Base-by-base conservation (phyloP, 2,888 invertebrate genomes). In the Carpatolechia fugitivella region DNA sequence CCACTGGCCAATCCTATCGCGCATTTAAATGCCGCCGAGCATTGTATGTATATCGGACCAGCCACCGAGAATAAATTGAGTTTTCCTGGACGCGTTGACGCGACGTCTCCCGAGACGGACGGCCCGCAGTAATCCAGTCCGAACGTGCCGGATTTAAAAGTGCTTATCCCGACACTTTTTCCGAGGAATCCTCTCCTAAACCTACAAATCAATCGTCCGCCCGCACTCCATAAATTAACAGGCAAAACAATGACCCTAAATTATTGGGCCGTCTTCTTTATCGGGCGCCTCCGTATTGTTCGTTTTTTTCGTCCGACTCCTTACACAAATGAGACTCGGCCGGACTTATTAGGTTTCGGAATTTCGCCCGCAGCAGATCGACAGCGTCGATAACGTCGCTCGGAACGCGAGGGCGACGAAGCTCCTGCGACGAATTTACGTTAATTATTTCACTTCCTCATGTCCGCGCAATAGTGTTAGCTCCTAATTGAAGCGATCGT, bases 171-270 rank as follows among this genome's bases (percentile, higher is more conserved):
- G 66, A 76, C 76, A 76, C 78, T 74, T 72, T 69, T 65, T 69
- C 71, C 72, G 68, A 73, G 73, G 76, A 76, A 76, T 74, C 72
- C 80, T 78, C 80, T 76, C 70, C 74, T 74, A 74, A 82, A 80
- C 83, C 86, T 83, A 87, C 87, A 86, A 87, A 88, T 89, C 89
- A 89, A 87, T 88, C 88, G 83, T 70, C 69, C 78, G 67, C 78
- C 80, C 85, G 81, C 87, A 88, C 87, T 85, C 88, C 85, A 88
- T 89, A 89, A 89, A 90, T 90, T 89, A 88, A 84, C 79, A 67
- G 70, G 70, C 75, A 84, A 82, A 88, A 87, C 88, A 87, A 88
- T 88, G 89, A 88, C 88, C 86, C 85, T 88, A 88, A 88, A 87
- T 88, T 88, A 85, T 89, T 82, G 83, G 81, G 73, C 82, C 84